These are phyloP conservation scores for Phengaris arion DNA, from an alignment of 2,888 invertebrate genomes.

Conservation along the genomic window DNA sequence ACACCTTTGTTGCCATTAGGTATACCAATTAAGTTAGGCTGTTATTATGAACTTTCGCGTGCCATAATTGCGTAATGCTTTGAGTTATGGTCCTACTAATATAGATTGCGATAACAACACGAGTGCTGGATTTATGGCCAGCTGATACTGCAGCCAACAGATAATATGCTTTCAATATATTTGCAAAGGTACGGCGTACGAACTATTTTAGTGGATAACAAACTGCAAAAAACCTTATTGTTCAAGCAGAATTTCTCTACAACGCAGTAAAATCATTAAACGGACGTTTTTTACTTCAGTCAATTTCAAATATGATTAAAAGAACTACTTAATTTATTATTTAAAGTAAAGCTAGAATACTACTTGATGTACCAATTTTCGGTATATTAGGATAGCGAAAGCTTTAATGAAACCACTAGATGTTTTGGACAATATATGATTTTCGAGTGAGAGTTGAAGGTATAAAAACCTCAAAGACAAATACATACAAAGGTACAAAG, in stretches of 20 bases:
- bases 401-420: too few relatives aligned
- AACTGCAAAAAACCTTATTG: not conserved
- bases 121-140: constrained; percentile 54
- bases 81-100: constrained; percentile 58
- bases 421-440: too few relatives aligned
- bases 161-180: constrained; percentile 39
- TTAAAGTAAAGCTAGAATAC: too few relatives aligned
- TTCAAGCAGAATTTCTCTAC: not conserved
- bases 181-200: not conserved
- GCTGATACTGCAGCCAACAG: constrained; percentile 49
- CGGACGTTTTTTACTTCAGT: too few relatives aligned
- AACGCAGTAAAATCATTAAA: too few relatives aligned
- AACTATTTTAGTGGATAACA: not conserved
- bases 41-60: constrained; percentile 50
- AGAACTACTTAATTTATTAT: too few relatives aligned
- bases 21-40: constrained; percentile 42
- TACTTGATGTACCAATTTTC: too few relatives aligned
- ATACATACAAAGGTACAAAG: too few relatives aligned
- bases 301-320: too few relatives aligned
- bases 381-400: too few relatives aligned
- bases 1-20: constrained; percentile 38
- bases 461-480: too few relatives aligned
- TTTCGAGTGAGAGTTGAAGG: too few relatives aligned
- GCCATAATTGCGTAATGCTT: constrained; percentile 51
- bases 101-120: constrained; percentile 54